Conservation (phyloP, 53 echinoderm and acorn worm species). For the Apostichopus leukothele region DNA sequence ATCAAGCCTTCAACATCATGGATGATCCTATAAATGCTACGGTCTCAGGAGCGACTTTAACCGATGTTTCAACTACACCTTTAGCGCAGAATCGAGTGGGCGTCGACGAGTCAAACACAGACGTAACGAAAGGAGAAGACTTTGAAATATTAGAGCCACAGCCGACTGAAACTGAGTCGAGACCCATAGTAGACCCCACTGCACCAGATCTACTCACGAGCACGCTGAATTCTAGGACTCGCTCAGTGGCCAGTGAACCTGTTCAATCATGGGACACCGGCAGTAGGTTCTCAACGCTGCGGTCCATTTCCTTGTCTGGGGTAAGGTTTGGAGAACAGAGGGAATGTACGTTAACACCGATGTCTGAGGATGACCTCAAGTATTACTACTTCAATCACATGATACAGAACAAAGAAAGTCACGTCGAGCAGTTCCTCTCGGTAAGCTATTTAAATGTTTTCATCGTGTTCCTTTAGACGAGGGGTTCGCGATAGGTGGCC, state of each 20-base stretch:
- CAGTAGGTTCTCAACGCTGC: constrained; percentile 12
- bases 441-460: constrained; percentile 33
- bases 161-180: neutral
- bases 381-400: constrained; percentile 83
- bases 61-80: neutral
- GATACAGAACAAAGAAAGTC: constrained; percentile 66
- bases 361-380: constrained; percentile 65
- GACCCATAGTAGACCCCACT: neutral
- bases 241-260: constrained; percentile 5
- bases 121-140: neutral
- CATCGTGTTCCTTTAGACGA: no score
- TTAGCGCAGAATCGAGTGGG: neutral
- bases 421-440: constrained; percentile 81
- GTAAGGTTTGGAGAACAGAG: neutral
- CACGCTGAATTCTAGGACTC: neutral
- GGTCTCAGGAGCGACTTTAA: neutral
- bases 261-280: neutral
- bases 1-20: neutral
- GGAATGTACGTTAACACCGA: constrained; percentile 34
- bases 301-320: constrained; percentile 15
- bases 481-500: no score
- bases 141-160: constrained; percentile 33
- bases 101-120: neutral
- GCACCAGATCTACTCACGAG: constrained; percentile 43
- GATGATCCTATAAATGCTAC: neutral